These are phyloP conservation scores for Catharus fuscescens DNA, from an alignment of 2,113 vertebrate genomes.

Conservation along the genomic window DNA sequence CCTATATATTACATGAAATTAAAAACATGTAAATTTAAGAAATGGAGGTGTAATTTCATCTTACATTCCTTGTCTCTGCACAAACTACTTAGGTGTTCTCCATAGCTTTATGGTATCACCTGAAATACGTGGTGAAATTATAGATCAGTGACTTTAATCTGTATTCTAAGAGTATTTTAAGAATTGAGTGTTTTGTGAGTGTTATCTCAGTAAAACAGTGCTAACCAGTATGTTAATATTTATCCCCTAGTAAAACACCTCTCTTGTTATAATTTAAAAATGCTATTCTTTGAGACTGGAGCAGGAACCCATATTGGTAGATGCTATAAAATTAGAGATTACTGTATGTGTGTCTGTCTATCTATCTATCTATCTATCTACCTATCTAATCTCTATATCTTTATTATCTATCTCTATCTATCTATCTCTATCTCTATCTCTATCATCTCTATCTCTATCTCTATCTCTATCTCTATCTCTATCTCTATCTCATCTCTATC, in stretches of 20 bases:
- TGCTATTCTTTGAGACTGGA: neutral
- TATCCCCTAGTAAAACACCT: neutral
- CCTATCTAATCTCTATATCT: neutral
- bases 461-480: too few species aligned
- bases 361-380: too few species aligned
- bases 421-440: too few species aligned
- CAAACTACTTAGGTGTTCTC: neutral
- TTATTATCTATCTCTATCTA: too few species aligned
- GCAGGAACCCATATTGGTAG: neutral
- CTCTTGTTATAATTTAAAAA: neutral
- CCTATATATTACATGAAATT: neutral
- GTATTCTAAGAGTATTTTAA: neutral
- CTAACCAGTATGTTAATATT: neutral
- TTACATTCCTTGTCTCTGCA: neutral
- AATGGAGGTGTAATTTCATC: neutral
- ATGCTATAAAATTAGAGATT: neutral
- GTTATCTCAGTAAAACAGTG: neutral
- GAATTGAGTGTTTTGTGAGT: neutral
- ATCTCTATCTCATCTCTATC: too few species aligned
- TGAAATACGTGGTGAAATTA: neutral
- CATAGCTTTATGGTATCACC: neutral
- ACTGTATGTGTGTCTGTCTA: accelerated
- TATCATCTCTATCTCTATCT: too few species aligned
- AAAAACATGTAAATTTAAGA: neutral
- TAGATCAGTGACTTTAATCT: neutral